These are phyloP conservation scores for Vombatus ursinus DNA, from an alignment of 2,113 vertebrate species.

Conservation along the genomic window DNA sequence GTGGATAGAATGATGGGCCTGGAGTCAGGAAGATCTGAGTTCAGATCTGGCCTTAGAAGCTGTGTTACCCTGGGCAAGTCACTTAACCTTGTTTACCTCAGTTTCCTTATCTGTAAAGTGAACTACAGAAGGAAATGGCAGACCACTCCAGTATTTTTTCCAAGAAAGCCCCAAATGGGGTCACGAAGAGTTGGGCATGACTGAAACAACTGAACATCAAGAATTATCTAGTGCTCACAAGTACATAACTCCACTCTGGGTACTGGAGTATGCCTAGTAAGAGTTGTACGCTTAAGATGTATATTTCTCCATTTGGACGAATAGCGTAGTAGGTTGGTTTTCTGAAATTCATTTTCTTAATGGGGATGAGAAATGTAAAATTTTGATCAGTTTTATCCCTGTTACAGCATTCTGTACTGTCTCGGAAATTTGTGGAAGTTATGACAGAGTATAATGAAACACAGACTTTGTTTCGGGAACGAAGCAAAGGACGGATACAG, in stretches of 20 bases:
- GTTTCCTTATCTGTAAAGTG: not conserved
- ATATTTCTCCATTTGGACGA: not conserved
- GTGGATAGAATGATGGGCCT: no score
- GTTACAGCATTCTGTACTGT: conserved; percentile 90
- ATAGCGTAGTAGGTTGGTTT: fast-evolving
- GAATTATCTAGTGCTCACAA: not conserved
- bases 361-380: fast-evolving
- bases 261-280: not conserved
- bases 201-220: not conserved
- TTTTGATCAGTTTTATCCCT: not conserved
- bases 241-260: not conserved
- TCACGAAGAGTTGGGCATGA: not conserved
- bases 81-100: not conserved
- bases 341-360: not conserved
- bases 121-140: not conserved
- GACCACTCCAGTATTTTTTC: not conserved
- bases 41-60: not conserved
- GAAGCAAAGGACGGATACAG: conserved; percentile 95
- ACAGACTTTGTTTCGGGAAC: conserved; percentile 94
- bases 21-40: not conserved
- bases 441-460: conserved; percentile 96
- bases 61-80: not conserved
- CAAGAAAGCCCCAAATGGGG: not conserved
- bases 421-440: conserved; percentile 96
- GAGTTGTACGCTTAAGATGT: not conserved